phyloP scores from a whole-genome alignment of 2,888 invertebrate species.

The Bellardia pandia region DNA sequence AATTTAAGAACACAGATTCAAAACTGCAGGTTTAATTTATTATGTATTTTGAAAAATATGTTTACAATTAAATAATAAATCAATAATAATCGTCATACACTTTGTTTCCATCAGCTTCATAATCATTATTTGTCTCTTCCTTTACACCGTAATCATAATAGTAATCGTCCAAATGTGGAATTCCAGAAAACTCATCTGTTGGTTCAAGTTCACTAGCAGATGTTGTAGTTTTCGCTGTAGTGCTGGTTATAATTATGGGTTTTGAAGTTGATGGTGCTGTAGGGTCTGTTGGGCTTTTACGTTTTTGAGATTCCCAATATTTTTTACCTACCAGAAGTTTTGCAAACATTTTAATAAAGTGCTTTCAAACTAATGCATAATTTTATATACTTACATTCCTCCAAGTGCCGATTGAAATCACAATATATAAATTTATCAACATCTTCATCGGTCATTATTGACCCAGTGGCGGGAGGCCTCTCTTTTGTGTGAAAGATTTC shows the following conservation, averaged over 20 bases:
- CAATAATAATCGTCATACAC: neutral
- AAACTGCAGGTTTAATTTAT: too few species aligned
- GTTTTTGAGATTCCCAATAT: constrained; percentile 17
- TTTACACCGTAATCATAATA: constrained; percentile 2
- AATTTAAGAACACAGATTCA: too few species aligned
- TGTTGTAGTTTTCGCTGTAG: neutral
- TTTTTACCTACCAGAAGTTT: constrained; percentile 36
- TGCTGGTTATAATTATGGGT: constrained; percentile 4
- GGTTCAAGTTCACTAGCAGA: constrained; percentile 3
- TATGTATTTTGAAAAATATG: too few species aligned
- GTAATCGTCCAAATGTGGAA: neutral
- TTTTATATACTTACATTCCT: constrained; percentile 75
- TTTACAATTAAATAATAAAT: too few species aligned
- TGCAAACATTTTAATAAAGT: too few species aligned
- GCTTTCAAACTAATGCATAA: too few species aligned
- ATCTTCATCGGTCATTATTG: constrained; percentile 74
- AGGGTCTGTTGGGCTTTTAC: neutral
- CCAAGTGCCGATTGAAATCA: constrained; percentile 76
- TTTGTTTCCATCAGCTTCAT: neutral
- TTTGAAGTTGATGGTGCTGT: neutral
- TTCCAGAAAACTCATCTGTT: neutral
- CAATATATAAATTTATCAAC: constrained; percentile 78
- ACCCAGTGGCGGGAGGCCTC: constrained; percentile 59
- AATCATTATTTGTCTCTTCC: neutral
- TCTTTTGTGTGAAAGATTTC: constrained; percentile 75